phyloP scores from a whole-genome alignment of 2,797 vertebrate genomes.

The Typhlichthys subterraneus region DNA sequence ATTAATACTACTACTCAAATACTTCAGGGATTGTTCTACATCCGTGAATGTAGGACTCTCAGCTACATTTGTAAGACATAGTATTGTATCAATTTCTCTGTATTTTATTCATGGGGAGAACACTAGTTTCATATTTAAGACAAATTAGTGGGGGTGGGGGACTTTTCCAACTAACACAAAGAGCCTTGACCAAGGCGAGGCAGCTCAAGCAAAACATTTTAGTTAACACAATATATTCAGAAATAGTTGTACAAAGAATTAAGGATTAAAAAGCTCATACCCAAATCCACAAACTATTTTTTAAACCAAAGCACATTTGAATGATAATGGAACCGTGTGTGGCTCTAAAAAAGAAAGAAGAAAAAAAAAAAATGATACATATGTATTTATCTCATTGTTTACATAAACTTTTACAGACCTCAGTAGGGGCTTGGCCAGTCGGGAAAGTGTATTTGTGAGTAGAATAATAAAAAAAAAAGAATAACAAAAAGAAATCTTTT shows the following conservation, averaged over 20 bases:
- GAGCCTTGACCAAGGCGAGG: constrained; percentile 81
- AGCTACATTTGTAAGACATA: constrained; percentile 91
- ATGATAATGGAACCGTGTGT: constrained; percentile 92
- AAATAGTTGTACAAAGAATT: constrained; percentile 83
- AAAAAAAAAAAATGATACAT: constrained; percentile 72
- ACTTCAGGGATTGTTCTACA: constrained; percentile 93
- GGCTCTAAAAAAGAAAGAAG: constrained; percentile 71
- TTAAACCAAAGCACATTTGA: constrained; percentile 99
- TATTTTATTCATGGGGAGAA: constrained; percentile 93
- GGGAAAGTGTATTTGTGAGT: constrained; percentile 43
- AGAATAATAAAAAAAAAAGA: constrained; percentile 3
- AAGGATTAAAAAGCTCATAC: constrained; percentile 88
- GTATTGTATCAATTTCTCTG: constrained; percentile 95
- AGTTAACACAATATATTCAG: constrained; percentile 83
- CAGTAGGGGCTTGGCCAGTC: constrained; percentile 88
- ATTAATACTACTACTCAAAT: constrained; percentile 81
- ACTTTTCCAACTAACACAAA: constrained; percentile 82
- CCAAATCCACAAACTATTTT: constrained; percentile 99
- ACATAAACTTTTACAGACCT: constrained; percentile 99
- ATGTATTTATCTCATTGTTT: constrained; percentile 99
- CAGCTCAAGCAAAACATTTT: constrained; percentile 87
- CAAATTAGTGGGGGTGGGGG: constrained; percentile 78
- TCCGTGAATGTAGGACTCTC: constrained; percentile 84
- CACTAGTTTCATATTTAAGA: constrained; percentile 99
- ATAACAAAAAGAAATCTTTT: constrained; percentile 50